Base-by-base conservation (phyloP, 2,797 vertebrate species). In the Acestrorhynchus altus region DNA sequence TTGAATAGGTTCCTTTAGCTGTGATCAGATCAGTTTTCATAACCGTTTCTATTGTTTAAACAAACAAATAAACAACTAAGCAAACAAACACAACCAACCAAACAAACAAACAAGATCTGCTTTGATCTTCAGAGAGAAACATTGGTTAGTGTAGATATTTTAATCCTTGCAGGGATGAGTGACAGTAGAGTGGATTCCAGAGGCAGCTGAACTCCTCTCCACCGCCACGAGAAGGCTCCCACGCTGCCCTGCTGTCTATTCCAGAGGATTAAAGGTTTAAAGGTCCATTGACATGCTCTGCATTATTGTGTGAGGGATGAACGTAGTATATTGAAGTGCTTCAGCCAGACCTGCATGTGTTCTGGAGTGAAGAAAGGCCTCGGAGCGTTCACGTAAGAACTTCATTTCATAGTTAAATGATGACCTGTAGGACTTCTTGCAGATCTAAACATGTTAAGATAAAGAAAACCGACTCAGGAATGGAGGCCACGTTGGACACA, bases 231-330 rank as follows among this genome's bases (percentile, higher is more conserved):
- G 63, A 64, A 70, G 65, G 60, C 77, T 65, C 64, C 72, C 65
- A 47, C 35, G 22, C 71, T 75, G 22, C 68, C 70, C 66, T 57
- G 59, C 12, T 46, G 51, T 57, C 76, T 78, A 46, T 35, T 39
- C 74, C 72, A 57, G 44, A 28, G 72, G 65, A 82, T 75, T 78
- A 81, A 81, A 74, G 79, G 79, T 81, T 77, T 81, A 81, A 74
- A 65, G 64, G 64, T 77, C 69, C 79, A 81, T 56, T 77, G 79
- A 68, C 76, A 75, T 74, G 76, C 71, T 75, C 51, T 71, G 76
- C 67, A 59, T 82, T 78, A 77, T 78, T 74, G 76, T 81, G 79
- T 81, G 64, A 73, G 72, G 44, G 72, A 75, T 78, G 46, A 82
- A 42, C 52, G 60, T 35, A 57, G 80, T 70, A 71, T 78, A 75